Evolutionary conservation across 1,140 invertebrate genomes (phyloP), one percentile per base, ranked within the genome.

Genomic region (Drosophila saltans): DNA sequence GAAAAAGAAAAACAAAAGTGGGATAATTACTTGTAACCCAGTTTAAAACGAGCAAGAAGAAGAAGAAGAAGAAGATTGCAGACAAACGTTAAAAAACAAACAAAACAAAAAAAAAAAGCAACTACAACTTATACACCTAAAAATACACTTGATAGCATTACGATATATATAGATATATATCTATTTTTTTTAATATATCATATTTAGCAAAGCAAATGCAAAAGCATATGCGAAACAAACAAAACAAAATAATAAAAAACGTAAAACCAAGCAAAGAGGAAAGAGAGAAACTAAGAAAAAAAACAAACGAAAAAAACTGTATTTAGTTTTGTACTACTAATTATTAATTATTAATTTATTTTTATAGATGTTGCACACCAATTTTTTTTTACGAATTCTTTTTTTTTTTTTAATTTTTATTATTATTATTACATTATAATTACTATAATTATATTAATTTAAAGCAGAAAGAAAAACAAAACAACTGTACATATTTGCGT

Each of bases 111-210:
- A 16, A 16, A 43, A 43, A 26, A 61, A 69, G n/a, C 24, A 59
- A 59, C 57, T 60, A 69, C 43, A 58, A 33, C 43, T 56, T 64
- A 73, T 48, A 66, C 55, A 69, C 60, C 55, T 73, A 64, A 66
- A 69, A 48, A 79, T 58, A 60, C 64, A 71, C 73, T 69, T 76
- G 66, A 74, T 75, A 73, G 66, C 66, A 76, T 69, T 76, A 76
- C 57, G 72, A 68, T 43, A 60, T 65, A 75, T 78, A 81, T 74
- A 78, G 78, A 81, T 77, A 81, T 68, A 81, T 74, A 78, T 72
- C 78, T 65, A 75, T 73, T 77, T 77, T 81, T 72, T 78, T 70
- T 77, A 73, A 77, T 69, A 81, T 70, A 81, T 66, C 60, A 72
- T 45, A 61, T 16, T 56, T 45, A 66, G 45, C 45, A 52, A 52